phyloP scores from a whole-genome alignment of 30 jellyfish, hydroid and myxozoan genomes.

The Sanderia malayensis region DNA sequence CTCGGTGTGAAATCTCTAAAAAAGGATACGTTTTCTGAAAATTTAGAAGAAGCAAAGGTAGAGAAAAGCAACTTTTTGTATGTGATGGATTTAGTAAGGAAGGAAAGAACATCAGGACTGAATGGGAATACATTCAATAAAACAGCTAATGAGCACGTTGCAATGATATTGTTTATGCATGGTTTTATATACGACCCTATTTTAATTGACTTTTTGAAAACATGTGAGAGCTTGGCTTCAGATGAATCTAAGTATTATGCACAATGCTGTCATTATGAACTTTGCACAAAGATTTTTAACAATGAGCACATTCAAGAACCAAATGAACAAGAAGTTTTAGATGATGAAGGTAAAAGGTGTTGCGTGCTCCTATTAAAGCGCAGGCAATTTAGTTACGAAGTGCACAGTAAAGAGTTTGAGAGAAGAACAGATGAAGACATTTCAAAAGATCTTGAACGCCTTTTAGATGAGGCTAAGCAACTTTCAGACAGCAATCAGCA shows the following conservation, averaged over 20 bases:
- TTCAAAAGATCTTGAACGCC: not conserved
- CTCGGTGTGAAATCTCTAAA: slow-evolving; percentile 11
- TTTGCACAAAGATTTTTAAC: not conserved
- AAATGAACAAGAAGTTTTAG: not conserved
- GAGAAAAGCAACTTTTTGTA: slow-evolving; percentile 19
- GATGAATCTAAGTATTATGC: not conserved
- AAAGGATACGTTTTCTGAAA: slow-evolving; percentile 7
- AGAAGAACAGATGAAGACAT: too few relatives aligned
- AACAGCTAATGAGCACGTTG: slow-evolving; percentile 14
- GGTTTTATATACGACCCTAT: slow-evolving; percentile 1
- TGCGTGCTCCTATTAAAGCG: not conserved
- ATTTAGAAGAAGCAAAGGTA: slow-evolving; percentile 1
- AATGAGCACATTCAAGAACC: not conserved
- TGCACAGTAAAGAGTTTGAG: too few relatives aligned
- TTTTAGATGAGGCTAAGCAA: not conserved
- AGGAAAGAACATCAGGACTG: not conserved
- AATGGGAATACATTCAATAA: not conserved
- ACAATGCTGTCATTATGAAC: not conserved
- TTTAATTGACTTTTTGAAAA: slow-evolving; percentile 1
- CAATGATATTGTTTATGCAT: slow-evolving; percentile 1
- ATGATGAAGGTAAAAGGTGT: not conserved
- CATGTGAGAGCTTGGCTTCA: slow-evolving; percentile 14
- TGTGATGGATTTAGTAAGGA: slow-evolving; percentile 9
- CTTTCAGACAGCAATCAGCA: not conserved
- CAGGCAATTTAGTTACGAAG: too few relatives aligned